Conservation (phyloP, 2,113 vertebrate species). For the Cyprinodon brontotheroides region DNA sequence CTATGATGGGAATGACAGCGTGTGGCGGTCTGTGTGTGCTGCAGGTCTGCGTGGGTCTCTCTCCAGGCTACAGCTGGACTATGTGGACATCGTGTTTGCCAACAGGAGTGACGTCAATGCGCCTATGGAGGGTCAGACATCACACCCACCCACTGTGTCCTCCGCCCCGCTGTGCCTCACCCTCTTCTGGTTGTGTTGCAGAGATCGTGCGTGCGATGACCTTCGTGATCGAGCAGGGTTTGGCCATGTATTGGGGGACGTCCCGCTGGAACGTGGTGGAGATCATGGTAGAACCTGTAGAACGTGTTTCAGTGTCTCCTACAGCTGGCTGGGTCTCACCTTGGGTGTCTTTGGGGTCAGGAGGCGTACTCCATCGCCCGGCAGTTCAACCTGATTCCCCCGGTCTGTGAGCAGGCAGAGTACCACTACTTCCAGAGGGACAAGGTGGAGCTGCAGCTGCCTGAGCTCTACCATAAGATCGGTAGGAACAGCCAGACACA, state of each 20-base stretch:
- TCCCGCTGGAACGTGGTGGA: conserved; percentile 98
- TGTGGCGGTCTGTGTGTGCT: not conserved
- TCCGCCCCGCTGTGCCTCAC: not conserved
- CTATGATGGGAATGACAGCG: too few species aligned
- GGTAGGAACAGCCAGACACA: conserved; percentile 60
- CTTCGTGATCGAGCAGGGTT: conserved; percentile 96
- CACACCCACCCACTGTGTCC: too few species aligned
- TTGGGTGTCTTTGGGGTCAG: conserved; percentile 62
- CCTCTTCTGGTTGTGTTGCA: conserved; percentile 57
- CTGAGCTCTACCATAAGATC: conserved; percentile 93
- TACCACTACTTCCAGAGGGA: conserved; percentile 92
- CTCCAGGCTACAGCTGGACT: conserved; percentile 88
- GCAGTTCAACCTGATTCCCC: conserved; percentile 92
- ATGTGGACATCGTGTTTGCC: conserved; percentile 90
- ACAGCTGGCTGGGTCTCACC: too few species aligned
- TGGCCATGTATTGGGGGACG: conserved; percentile 99
- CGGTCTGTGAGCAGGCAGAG: conserved; percentile 90
- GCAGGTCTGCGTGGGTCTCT: conserved; percentile 88
- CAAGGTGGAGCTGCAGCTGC: conserved; percentile 90
- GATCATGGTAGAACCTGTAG: conserved; percentile 87
- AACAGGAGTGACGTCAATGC: conserved; percentile 89
- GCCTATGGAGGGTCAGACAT: conserved; percentile 86
- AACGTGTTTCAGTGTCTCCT: too few species aligned
- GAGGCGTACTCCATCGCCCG: conserved; percentile 92
- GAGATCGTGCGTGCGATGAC: conserved; percentile 94